Conservation (phyloP, 2,113 vertebrate species). For the Nanger granti region DNA sequence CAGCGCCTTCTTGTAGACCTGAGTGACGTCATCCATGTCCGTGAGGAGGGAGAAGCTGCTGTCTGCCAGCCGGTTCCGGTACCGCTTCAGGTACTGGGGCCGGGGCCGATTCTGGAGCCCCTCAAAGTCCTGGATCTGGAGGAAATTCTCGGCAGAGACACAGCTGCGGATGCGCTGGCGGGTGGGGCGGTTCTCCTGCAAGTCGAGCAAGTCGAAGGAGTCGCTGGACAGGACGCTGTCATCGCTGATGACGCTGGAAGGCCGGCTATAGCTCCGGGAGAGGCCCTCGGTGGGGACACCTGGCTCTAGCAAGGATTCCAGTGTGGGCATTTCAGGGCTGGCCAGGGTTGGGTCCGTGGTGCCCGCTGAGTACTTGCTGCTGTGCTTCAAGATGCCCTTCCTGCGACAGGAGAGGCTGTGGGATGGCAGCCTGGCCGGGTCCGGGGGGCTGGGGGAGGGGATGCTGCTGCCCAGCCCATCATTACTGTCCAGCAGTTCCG, state of each 20-base stretch:
- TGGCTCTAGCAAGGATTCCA: conserved; percentile 80
- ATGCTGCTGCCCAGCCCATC: conserved; percentile 65
- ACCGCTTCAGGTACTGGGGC: conserved; percentile 87
- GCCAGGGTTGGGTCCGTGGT: conserved; percentile 68
- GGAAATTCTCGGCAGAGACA: conserved; percentile 90
- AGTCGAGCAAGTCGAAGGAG: conserved; percentile 87
- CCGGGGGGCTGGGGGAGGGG: conserved; percentile 70
- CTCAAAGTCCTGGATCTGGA: conserved; percentile 88
- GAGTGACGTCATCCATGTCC: conserved; percentile 95
- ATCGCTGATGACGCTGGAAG: conserved; percentile 90
- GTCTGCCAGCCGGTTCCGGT: conserved; percentile 87
- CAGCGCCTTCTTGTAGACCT: conserved; percentile 98
- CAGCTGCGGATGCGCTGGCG: conserved; percentile 91
- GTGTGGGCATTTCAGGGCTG: conserved; percentile 72
- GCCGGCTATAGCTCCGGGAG: conserved; percentile 92
- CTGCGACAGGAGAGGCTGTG: conserved; percentile 82
- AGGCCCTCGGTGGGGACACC: conserved; percentile 79
- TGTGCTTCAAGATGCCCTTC: conserved; percentile 96
- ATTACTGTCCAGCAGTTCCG: conserved; percentile 85
- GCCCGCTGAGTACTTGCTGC: conserved; percentile 89
- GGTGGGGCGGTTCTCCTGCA: conserved; percentile 82
- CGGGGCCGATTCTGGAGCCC: conserved; percentile 84
- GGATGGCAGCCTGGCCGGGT: conserved; percentile 73
- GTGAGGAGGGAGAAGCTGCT: conserved; percentile 96
- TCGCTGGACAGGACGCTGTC: conserved; percentile 88